phyloP scores from a whole-genome alignment of 2,113 vertebrate species.

The Formicarius rufipectus region DNA sequence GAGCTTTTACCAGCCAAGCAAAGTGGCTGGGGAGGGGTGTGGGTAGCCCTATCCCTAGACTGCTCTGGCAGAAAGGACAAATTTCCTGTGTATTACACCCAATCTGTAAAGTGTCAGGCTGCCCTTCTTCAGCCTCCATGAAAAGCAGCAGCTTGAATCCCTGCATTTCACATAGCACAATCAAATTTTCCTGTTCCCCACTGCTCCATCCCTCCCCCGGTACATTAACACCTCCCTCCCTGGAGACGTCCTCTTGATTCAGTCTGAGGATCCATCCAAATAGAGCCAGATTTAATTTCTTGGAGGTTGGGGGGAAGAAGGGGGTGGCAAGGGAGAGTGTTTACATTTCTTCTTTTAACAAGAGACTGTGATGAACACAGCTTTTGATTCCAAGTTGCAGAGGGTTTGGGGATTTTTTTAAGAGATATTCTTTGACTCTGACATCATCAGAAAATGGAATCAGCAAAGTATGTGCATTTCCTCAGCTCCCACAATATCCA shows the following conservation, averaged over 20 bases:
- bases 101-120: conserved; percentile 80
- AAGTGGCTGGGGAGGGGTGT: conserved; percentile 70
- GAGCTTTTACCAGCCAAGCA: conserved; percentile 80
- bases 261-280: conserved; percentile 52
- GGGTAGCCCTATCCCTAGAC: conserved; percentile 72
- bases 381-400: conserved; percentile 45
- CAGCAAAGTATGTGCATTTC: conserved; percentile 72
- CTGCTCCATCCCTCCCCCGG: background rate
- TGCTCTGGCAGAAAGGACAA: conserved; percentile 79
- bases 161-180: conserved; percentile 59
- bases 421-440: conserved; percentile 74
- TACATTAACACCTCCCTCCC: conserved; percentile 63
- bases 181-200: conserved; percentile 45
- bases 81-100: conserved; percentile 78
- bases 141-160: conserved; percentile 62
- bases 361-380: conserved; percentile 64
- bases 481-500: conserved; percentile 78
- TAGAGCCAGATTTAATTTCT: conserved; percentile 73
- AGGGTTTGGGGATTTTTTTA: background rate
- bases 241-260: conserved; percentile 65
- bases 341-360: conserved; percentile 77
- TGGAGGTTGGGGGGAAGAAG: background rate
- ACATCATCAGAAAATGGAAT: conserved; percentile 78
- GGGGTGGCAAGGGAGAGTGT: conserved; percentile 44
- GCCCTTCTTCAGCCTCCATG: conserved; percentile 56